Percentiles rank a stretch among this genome's conserved stretches.
These are phyloP conservation scores for Trichosurus vulpecula DNA, from an alignment of 2,797 vertebrate genomes.

Conservation along the genomic window DNA sequence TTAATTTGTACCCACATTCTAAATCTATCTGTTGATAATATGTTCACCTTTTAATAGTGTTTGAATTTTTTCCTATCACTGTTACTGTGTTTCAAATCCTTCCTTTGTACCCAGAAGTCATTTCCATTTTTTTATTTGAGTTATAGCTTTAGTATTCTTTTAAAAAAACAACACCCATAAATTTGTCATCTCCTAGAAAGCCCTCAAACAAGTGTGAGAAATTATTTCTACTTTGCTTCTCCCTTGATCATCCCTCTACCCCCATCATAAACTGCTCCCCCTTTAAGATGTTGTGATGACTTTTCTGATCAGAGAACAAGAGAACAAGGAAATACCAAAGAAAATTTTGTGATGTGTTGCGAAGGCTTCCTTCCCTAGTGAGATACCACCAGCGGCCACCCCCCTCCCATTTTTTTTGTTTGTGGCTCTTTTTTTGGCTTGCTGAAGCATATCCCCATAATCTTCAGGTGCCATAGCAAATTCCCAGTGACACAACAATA, in stretches of 20 bases:
- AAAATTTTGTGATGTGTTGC: constrained; percentile 78
- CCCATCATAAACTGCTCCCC: constrained; percentile 40
- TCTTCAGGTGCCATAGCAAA: constrained; percentile 79
- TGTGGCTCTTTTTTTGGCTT: constrained; percentile 69
- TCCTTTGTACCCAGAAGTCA: constrained; percentile 40
- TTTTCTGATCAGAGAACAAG: constrained; percentile 82
- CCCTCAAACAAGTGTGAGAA: constrained; percentile 76
- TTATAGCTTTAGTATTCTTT: constrained; percentile 63
- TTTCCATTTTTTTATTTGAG: constrained; percentile 46
- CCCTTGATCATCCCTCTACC: background rate
- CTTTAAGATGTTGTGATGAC: constrained; percentile 73
- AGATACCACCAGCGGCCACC: too few species aligned
- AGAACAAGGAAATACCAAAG: constrained; percentile 81
- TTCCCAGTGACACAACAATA: constrained; percentile 70
- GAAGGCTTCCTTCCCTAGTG: constrained; percentile 80
- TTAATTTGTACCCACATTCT: constrained; percentile 50
- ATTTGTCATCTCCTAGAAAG: constrained; percentile 74
- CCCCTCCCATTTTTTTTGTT: constrained; percentile 69
- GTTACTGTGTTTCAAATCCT: constrained; percentile 43
- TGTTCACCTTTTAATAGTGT: constrained; percentile 47
- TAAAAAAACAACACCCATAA: constrained; percentile 73
- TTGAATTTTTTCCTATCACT: constrained; percentile 56
- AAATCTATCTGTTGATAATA: constrained; percentile 19
- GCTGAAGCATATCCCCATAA: constrained; percentile 71
- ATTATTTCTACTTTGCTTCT: constrained; percentile 65